Conservation (phyloP, 53 echinoderm and acorn worm species). For the Astropecten irregularis region DNA sequence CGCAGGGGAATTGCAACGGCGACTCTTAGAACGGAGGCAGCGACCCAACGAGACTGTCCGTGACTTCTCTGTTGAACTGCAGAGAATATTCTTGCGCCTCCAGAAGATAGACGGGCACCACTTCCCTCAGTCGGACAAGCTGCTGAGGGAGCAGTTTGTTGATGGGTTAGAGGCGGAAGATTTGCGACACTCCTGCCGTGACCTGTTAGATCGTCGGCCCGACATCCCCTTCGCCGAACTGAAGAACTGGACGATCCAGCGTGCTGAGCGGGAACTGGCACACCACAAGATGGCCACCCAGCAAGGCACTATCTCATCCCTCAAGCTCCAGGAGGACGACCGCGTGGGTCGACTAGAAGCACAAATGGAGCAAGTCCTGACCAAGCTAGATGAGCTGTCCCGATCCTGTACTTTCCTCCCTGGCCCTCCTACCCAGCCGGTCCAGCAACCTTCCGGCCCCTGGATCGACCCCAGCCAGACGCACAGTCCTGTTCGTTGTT, state of each 20-base stretch:
- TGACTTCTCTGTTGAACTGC: background rate
- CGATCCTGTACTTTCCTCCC: background rate
- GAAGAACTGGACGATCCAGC: background rate
- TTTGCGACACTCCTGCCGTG: background rate
- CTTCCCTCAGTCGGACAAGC: background rate
- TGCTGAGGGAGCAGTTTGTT: background rate
- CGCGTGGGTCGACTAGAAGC: background rate
- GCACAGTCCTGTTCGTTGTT: background rate
- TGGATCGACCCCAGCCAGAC: background rate
- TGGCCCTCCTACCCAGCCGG: background rate
- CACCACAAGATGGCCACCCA: background rate
- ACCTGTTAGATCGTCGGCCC: background rate
- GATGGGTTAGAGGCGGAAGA: background rate
- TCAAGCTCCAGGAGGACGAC: background rate
- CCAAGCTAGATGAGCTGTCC: background rate
- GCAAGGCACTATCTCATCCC: no score
- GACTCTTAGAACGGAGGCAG: no score
- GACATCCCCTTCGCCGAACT: background rate
- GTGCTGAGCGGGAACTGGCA: background rate
- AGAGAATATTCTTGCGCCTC: background rate
- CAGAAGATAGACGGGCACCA: background rate
- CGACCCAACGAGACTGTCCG: background rate
- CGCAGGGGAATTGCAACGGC: no score
- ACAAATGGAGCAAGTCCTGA: background rate
- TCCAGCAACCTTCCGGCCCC: background rate